Percentiles rank a stretch among this genome's conserved stretches.
Conservation (phyloP, 2,797 vertebrate species). For the Peromyscus aztecus region DNA sequence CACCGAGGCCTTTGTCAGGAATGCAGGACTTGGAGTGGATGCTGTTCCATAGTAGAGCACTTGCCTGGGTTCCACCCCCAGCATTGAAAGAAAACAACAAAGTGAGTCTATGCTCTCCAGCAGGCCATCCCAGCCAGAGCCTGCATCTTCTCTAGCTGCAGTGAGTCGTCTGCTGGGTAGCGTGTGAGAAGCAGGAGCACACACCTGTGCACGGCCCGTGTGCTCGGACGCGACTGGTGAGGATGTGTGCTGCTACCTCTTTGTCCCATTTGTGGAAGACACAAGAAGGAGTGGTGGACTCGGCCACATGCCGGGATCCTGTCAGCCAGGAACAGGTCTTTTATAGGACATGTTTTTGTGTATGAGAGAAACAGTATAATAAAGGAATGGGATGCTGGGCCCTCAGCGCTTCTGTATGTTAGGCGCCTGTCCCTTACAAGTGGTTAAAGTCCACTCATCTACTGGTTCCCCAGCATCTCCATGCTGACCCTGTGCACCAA, state of each 20-base stretch:
- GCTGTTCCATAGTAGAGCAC: not conserved
- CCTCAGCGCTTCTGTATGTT: not conserved
- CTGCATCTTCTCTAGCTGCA: not conserved
- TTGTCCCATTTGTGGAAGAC: not conserved
- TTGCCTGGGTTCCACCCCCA: not conserved
- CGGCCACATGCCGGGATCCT: not conserved
- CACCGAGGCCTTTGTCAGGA: not conserved
- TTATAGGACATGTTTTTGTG: not conserved
- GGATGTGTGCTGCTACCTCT: not conserved
- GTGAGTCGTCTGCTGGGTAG: not conserved
- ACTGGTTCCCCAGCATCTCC: not conserved
- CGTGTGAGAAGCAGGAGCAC: not conserved
- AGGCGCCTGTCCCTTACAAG: not conserved
- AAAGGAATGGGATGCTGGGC: not conserved
- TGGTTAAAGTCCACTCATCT: not conserved
- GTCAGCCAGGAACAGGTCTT: not conserved
- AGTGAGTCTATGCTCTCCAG: not conserved
- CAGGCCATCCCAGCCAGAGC: not conserved
- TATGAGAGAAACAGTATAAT: not conserved
- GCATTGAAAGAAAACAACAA: not conserved
- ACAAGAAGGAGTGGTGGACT: not conserved
- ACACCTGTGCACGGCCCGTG: accelerated
- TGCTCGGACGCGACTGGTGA: not conserved
- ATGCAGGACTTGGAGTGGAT: not conserved
- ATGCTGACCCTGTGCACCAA: not conserved